Evolutionary conservation across 2,888 invertebrate genomes (phyloP), one percentile per base, ranked within the genome.

Genomic region (Omphaloscelis lunosa): DNA sequence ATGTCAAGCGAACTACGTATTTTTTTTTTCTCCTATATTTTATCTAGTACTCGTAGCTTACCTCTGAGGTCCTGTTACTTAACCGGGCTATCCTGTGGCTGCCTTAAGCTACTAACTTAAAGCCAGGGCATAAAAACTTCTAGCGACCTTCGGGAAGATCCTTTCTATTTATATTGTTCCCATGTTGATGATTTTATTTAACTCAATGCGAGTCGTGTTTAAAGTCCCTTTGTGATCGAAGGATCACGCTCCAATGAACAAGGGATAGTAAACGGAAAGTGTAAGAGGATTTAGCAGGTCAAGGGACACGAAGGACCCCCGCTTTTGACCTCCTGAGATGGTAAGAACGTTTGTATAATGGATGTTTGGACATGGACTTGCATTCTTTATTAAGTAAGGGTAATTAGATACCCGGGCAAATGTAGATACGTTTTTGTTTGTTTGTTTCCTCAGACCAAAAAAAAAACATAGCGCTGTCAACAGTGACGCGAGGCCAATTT

Each of bases 211-310:
- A 87, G 69, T 89, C 88, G 83, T 88, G 87, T 87, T 86, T 83
- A 88, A 89, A 89, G 73, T 86, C 79, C 87, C 83, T 87, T 81
- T 76, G 73, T 79, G 82, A 80, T 79, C 76, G 82, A 83, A 82
- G 85, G 77, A 71, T 69, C 80, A 89, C 89, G 90, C 82, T 86
- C 80, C 86, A 90, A 76, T 87, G 88, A 76, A 75, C 87, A 83
- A 77, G 74, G 87, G 87, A 80, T 89, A 85, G 86, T 85, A 88
- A 90, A 89, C 85, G 87, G 85, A 83, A 86, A 83, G 72, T 85
- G 84, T 92, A 90, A 89, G 89, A 88, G 90, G 91, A 91, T 92
- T 93, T 92, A 88, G 85, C 90, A 90, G 91, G 90, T 89, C 90
- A 91, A 68, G 82, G 91, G 87, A 89, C 89, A 34, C 84, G 83